These are phyloP conservation scores for Caradrina clavipalpis DNA, from an alignment of 2,888 invertebrate genomes.

Conservation along the genomic window DNA sequence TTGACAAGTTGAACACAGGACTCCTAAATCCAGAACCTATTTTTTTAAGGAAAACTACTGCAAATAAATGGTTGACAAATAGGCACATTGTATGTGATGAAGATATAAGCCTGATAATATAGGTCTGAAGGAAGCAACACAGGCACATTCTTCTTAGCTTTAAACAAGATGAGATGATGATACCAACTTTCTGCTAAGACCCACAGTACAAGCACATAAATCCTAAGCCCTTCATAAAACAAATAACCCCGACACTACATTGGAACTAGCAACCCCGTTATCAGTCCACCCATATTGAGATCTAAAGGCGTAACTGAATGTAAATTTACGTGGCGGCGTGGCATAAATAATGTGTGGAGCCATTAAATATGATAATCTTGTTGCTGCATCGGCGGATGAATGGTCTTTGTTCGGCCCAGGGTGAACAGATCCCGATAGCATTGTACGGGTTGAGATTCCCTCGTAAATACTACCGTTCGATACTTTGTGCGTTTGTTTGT, in stretches of 20 bases:
- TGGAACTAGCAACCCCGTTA: conserved; percentile 71
- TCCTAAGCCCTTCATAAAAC: conserved; percentile 58
- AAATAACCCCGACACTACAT: conserved; percentile 58
- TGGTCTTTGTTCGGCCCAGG: conserved; percentile 74
- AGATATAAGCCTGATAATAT: not conserved
- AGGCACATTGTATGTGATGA: too few species aligned
- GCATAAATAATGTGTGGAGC: conserved; percentile 71
- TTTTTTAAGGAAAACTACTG: too few species aligned
- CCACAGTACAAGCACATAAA: conserved; percentile 42
- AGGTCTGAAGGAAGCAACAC: not conserved
- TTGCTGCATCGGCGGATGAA: conserved; percentile 75
- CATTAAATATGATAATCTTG: conserved; percentile 83
- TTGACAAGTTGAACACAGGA: not conserved
- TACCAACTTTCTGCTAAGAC: conserved; percentile 21
- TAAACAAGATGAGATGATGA: not conserved
- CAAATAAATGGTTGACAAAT: too few species aligned
- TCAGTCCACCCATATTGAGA: conserved; percentile 80
- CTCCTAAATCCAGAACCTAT: not conserved
- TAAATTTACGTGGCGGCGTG: conserved; percentile 78
- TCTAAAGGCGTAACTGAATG: conserved; percentile 83
- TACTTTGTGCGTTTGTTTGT: conserved; percentile 58
- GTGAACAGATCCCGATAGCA: conserved; percentile 69
- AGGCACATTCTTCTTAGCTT: not conserved
- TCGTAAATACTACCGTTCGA: conserved; percentile 63
- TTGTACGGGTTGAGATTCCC: conserved; percentile 66